Base-by-base conservation (phyloP, 2,113 vertebrate genomes). In the Paracanthobrama guichenoti region DNA sequence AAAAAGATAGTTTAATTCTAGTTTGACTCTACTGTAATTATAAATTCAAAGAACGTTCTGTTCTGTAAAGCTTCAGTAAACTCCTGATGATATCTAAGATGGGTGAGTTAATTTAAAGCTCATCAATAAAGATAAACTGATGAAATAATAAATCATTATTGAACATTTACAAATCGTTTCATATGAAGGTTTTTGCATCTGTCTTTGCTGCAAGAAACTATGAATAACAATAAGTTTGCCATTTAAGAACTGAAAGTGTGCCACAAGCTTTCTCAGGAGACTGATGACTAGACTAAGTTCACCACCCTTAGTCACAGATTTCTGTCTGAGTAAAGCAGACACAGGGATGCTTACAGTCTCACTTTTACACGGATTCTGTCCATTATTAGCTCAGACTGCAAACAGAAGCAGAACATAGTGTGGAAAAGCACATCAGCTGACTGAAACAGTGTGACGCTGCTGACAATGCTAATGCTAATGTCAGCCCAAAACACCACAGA, bases 271-370 rank as follows among this genome's bases (percentile, higher is more conserved):
- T 60, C 57, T 26, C n/a, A 26, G 9, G 13, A 79, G 57, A 79
- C 77, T 64, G 57, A 79, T 64, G 76, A 78, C 53, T 78, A 59
- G 31, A 75, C 73, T 22, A 78, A 16, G 35, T 78, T 79, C 59
- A 79, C 2, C 10, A 14, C 46, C 59, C 39, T 46, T 18, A 79
- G 76, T 59, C 53, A 28, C 57, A 64, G 35, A 46, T 46, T 64
- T 44, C 31, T 48, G 13, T 11, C 42, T 20, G n/a, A 79, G 42
- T 24, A 28, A 62, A 79, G 77, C 77, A 46, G 35, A 79, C n/a
- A 46, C 9, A 6, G 12, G 42, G 28, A 60, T 55, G 31, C 53
- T 77, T 39, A 77, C 53, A 16, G 31, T 59, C 31, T 59, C 53
- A 79, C 77, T 79, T 53, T 31, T 50, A 22, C 14, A 31, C 53